Base-by-base conservation (phyloP, 2,113 vertebrate genomes). In the Osmerus eperlanus region DNA sequence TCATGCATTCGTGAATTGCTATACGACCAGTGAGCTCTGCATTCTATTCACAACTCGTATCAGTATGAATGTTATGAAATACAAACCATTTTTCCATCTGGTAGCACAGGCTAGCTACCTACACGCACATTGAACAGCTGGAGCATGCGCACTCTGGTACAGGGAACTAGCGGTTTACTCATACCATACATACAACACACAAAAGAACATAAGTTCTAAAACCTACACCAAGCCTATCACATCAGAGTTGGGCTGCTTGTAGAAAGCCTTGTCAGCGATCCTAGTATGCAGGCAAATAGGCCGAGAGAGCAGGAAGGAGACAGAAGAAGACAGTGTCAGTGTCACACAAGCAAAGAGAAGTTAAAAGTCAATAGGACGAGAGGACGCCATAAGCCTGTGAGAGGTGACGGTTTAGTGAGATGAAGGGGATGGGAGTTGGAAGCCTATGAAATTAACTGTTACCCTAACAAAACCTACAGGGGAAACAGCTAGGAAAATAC, bases 181-280 rank as follows among this genome's bases (percentile, higher is more conserved):
- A 53, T 19, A n/a, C 18, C 28, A 62, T 23, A 67, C 58, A 69
- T 32, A 77, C 79, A 86, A 7, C 12, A 75, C 76, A 80, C 80
- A 84, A 76, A 81, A 80, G 86, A 85, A 74, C 68, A 21, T 5
- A 81, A 80, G 36, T 67, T 62, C 74, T 84, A 88, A 93, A 89
- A 99, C 97, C 79, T 99, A 99, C 97, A 99, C 95, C 73, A 98
- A 95, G 91, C 96, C 97, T 93, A 98, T 97, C 89, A 94, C 88
- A 84, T 98, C 96, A 92, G 96, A 96, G 92, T 96, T 95, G 92
- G 96, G 95, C 91, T 99, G 97, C 93, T 98, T 94, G 96, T 98
- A 99, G 96, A 99, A 99, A 90, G 95, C 95, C 95, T 98, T 96
- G 94, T 99, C 97, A 93, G 95, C 95, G 87, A 97, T 98, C 95